Conservation (phyloP, 1,140 invertebrate species). For the Mizuhopecten yessoensis region DNA sequence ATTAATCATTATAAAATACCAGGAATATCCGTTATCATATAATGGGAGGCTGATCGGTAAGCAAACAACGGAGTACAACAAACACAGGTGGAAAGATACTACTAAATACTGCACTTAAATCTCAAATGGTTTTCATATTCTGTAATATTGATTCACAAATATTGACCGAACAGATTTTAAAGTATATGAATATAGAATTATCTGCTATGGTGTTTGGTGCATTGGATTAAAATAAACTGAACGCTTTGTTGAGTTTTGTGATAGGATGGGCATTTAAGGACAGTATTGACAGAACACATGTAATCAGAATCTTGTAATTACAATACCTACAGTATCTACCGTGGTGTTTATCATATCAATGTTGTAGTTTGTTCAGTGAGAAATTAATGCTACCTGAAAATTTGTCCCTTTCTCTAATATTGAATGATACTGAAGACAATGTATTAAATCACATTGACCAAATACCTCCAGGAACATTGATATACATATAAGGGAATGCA, state of each 20-base stretch:
- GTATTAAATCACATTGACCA: no score
- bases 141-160: slow-evolving; percentile 9
- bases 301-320: no score
- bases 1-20: background rate
- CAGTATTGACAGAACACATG: background rate
- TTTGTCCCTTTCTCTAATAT: no score
- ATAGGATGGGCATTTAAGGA: background rate
- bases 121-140: background rate
- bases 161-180: background rate
- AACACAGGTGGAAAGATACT: background rate
- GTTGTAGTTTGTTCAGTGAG: no score
- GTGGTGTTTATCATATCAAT: no score
- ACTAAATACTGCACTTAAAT: background rate
- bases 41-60: background rate
- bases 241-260: background rate
- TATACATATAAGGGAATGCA: no score
- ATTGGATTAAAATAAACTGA: background rate
- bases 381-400: no score
- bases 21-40: background rate
- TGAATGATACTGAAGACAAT: no score
- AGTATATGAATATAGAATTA: background rate
- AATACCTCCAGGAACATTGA: no score
- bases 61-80: background rate
- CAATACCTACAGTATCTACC: no score
- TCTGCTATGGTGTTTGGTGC: background rate